phyloP scores from a whole-genome alignment of 2,113 vertebrate genomes.

The Callocephalon fimbriatum region DNA sequence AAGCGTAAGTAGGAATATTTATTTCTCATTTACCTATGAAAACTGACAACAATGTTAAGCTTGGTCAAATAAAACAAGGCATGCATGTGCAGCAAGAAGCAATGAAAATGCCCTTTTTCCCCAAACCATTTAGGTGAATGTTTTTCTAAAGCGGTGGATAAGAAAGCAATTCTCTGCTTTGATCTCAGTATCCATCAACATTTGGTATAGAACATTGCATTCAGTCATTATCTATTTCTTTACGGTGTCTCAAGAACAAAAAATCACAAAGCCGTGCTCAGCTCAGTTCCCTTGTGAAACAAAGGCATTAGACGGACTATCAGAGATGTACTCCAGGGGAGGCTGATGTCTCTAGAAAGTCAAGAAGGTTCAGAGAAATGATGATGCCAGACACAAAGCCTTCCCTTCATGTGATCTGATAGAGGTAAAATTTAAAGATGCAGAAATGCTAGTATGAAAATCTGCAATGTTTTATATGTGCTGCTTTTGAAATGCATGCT shows the following conservation, averaged over 20 bases:
- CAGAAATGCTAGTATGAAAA: not conserved
- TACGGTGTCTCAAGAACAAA: constrained; percentile 56
- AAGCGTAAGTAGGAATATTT: constrained; percentile 12
- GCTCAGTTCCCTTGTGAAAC: constrained; percentile 49
- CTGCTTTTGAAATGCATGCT: constrained; percentile 56
- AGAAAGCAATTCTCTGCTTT: constrained; percentile 42
- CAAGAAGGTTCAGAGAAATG: constrained; percentile 60
- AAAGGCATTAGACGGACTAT: constrained; percentile 54
- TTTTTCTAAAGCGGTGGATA: constrained; percentile 42
- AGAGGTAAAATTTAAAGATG: constrained; percentile 54
- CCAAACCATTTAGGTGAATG: not conserved
- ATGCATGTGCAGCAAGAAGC: not conserved
- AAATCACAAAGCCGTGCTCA: constrained; percentile 55
- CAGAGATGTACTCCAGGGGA: constrained; percentile 55
- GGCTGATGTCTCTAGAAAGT: constrained; percentile 64
- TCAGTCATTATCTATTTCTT: constrained; percentile 51
- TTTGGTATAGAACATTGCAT: constrained; percentile 19
- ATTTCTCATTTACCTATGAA: not conserved
- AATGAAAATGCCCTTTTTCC: constrained; percentile 19
- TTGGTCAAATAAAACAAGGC: constrained; percentile 46
- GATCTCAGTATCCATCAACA: constrained; percentile 16
- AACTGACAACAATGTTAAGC: constrained; percentile 24
- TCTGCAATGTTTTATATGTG: not conserved
- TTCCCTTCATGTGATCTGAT: constrained; percentile 33
- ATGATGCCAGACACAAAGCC: constrained; percentile 48